A percentile compares a stretch with the other conserved stretches of the same genome.
Evolutionary conservation across 2,888 invertebrate genomes (phyloP).

Genomic region (Pandemis corylana): DNA sequence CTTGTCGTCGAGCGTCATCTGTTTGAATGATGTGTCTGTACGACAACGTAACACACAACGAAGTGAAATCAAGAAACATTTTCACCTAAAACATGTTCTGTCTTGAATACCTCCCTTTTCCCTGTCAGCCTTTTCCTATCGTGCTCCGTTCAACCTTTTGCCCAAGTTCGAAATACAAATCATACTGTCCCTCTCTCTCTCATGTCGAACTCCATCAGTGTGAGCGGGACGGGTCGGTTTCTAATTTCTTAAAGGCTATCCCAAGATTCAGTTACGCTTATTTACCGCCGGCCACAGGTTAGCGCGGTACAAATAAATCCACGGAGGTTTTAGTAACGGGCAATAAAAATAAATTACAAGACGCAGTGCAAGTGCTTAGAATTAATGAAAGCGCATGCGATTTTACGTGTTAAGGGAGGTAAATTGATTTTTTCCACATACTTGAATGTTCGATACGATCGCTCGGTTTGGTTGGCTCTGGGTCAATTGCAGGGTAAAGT

Average conservation of each 20-base stretch:
- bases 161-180: neutral
- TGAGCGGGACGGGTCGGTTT: too few relatives aligned
- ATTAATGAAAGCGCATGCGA: slow-evolving; percentile 41
- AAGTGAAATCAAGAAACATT: neutral
- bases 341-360: slow-evolving; percentile 42
- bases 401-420: slow-evolving; percentile 23
- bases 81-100: neutral
- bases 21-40: too few relatives aligned
- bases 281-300: slow-evolving; percentile 45
- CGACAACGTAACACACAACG: too few relatives aligned
- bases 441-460: neutral
- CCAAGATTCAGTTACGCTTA: slow-evolving; percentile 36
- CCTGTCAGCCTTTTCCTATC: neutral
- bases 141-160: neutral
- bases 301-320: slow-evolving; percentile 45
- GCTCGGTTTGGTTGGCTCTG: neutral
- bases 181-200: too few relatives aligned
- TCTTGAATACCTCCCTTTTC: neutral
- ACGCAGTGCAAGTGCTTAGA: slow-evolving; percentile 37
- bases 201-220: too few relatives aligned
- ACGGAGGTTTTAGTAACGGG: slow-evolving; percentile 39
- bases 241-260: too few relatives aligned
- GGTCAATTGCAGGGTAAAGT: neutral
- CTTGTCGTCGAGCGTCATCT: too few relatives aligned
- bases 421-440: slow-evolving; percentile 24